Percentiles rank a stretch among this genome's conserved stretches.
Evolutionary conservation across 2,888 invertebrate species (phyloP).

Genomic region (Stegophylla sp.): DNA sequence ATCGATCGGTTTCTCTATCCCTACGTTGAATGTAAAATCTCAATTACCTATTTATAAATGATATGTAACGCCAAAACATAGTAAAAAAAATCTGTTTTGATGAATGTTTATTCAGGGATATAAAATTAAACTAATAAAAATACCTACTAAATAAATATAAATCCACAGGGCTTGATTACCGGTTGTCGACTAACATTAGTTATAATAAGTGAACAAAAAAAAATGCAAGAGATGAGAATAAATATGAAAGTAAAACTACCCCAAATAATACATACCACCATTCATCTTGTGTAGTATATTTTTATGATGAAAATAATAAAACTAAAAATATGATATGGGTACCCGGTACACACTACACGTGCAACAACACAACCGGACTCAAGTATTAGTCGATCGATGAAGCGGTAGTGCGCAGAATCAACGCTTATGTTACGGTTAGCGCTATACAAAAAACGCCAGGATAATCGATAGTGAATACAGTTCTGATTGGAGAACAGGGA

Average conservation of each 20-base stretch:
- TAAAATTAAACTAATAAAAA: background rate
- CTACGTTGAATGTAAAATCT: background rate
- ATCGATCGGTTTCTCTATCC: background rate
- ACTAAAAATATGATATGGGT: slow-evolving; percentile 56
- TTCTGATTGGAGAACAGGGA: slow-evolving; percentile 50
- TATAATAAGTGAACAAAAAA: slow-evolving; percentile 6
- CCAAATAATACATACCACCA: slow-evolving; percentile 51
- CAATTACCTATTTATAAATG: slow-evolving; percentile 15
- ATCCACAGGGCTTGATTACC: slow-evolving; percentile 13
- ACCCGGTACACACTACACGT: background rate
- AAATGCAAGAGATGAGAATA: slow-evolving; percentile 11
- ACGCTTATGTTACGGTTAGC: slow-evolving; percentile 24
- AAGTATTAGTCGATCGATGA: slow-evolving; percentile 53
- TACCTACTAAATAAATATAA: background rate
- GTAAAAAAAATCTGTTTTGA: slow-evolving; percentile 3
- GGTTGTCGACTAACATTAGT: slow-evolving; percentile 10
- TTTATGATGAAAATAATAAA: slow-evolving; percentile 33
- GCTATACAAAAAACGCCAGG: slow-evolving; percentile 42
- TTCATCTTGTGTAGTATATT: slow-evolving; percentile 34
- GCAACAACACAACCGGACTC: slow-evolving; percentile 46
- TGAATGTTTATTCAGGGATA: background rate
- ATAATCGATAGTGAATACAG: slow-evolving; percentile 53
- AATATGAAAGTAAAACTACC: slow-evolving; percentile 34
- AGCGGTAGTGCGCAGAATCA: slow-evolving; percentile 54
- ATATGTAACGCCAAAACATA: slow-evolving; percentile 30